Evolutionary conservation across 2,113 vertebrate species (phyloP).

Genomic region (Oreocharis arfaki): DNA sequence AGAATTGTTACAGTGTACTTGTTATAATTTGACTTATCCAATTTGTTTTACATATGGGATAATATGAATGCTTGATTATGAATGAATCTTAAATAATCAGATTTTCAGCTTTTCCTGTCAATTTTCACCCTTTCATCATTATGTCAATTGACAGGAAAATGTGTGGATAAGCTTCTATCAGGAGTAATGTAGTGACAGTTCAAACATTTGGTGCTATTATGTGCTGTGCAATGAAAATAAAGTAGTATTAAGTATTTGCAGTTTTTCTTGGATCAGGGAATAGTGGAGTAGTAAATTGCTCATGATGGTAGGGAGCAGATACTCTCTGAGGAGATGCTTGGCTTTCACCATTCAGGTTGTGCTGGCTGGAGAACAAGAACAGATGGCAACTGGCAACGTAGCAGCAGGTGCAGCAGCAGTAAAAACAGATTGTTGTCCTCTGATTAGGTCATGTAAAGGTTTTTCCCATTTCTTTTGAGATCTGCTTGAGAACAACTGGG

Average conservation of each 20-base stretch:
- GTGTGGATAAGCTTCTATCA: neutral
- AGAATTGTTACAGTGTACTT: neutral
- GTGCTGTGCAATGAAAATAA: neutral
- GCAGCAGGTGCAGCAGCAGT: slow-evolving; percentile 56
- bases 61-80: neutral
- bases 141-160: neutral
- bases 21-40: neutral
- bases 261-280: neutral
- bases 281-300: neutral
- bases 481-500: neutral
- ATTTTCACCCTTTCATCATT: neutral
- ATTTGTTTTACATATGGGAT: neutral
- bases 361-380: slow-evolving; percentile 15
- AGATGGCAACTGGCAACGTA: slow-evolving; percentile 35
- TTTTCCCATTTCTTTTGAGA: slow-evolving; percentile 2
- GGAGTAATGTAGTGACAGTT: neutral
- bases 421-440: slow-evolving; percentile 40
- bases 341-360: slow-evolving; percentile 4
- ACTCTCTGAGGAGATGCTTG: neutral
- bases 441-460: slow-evolving; percentile 12
- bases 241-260: neutral
- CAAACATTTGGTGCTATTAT: neutral
- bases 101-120: neutral
- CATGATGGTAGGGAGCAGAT: neutral
- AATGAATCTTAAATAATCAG: neutral